Evolutionary conservation across 1,140 invertebrate species (phyloP).

Genomic region (Hyphantria cunea): DNA sequence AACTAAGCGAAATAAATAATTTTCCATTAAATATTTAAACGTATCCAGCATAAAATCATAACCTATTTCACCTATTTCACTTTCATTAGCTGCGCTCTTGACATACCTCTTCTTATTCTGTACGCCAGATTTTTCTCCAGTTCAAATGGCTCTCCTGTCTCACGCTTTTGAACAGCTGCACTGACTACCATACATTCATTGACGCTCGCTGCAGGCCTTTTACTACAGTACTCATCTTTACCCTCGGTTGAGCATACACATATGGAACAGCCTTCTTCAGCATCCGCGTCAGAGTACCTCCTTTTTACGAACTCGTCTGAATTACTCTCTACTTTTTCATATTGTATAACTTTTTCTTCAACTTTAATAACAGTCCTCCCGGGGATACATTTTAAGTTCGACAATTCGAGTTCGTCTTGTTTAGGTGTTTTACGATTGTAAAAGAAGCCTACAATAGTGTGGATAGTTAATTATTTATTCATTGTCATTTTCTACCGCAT

Average conservation of each 20-base stretch:
- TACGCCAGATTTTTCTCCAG: slow-evolving; percentile 51
- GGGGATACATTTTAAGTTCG: slow-evolving; percentile 12
- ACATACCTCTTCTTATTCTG: slow-evolving; percentile 65
- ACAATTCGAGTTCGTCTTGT: not conserved
- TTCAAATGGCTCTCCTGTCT: slow-evolving; percentile 48
- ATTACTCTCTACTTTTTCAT: slow-evolving; percentile 9
- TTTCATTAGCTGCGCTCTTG: slow-evolving; percentile 14
- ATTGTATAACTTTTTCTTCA: slow-evolving; percentile 4
- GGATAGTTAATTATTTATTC: not conserved
- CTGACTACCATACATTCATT: slow-evolving; percentile 63
- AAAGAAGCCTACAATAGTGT: not conserved
- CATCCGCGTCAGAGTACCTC: slow-evolving; percentile 36
- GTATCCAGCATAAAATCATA: slow-evolving; percentile 17
- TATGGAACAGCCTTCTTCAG: slow-evolving; percentile 52
- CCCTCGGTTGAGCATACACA: slow-evolving; percentile 67
- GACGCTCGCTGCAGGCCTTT: slow-evolving; percentile 57
- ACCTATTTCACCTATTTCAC: slow-evolving; percentile 28
- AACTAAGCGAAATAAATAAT: not conserved
- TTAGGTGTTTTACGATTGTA: not conserved
- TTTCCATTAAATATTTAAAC: not conserved
- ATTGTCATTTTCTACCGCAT: too few species aligned
- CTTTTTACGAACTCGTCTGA: slow-evolving; percentile 20
- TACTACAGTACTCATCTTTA: slow-evolving; percentile 58
- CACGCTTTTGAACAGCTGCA: slow-evolving; percentile 38
- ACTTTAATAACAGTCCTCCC: slow-evolving; percentile 59